phyloP scores from a whole-genome alignment of 2,113 vertebrate genomes.

The Fregata magnificens region DNA sequence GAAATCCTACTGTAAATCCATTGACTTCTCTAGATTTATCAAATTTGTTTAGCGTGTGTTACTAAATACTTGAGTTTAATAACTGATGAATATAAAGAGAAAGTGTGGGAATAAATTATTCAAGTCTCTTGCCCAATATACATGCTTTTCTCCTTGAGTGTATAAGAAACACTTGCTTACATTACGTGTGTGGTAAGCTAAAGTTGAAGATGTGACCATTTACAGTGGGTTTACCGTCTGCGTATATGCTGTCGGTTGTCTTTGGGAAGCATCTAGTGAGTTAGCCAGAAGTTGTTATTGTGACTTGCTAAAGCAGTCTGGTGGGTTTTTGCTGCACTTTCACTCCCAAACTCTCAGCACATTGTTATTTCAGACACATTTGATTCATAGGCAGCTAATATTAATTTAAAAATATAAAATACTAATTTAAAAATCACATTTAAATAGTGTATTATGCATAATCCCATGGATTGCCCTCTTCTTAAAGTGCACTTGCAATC shows the following conservation, averaged over 20 bases:
- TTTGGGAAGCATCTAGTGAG: not conserved
- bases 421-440: not conserved
- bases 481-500: not conserved
- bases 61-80: not conserved
- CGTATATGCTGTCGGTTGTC: rapidly evolving
- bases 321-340: not conserved
- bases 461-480: not conserved
- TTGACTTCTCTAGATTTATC: not conserved
- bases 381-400: not conserved
- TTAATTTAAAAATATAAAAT: not conserved
- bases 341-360: not conserved
- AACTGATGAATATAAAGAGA: not conserved
- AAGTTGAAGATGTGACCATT: not conserved
- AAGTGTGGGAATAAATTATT: not conserved
- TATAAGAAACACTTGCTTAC: not conserved
- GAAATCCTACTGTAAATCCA: not conserved
- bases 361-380: not conserved
- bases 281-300: not conserved
- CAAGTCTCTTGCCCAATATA: not conserved
- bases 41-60: rapidly evolving
- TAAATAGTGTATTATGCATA: not conserved
- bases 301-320: not conserved
- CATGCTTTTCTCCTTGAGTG: not conserved
- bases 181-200: not conserved
- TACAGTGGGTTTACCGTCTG: not conserved